Conservation (phyloP, 2,888 invertebrate genomes). For the Creontiades dilutus region DNA sequence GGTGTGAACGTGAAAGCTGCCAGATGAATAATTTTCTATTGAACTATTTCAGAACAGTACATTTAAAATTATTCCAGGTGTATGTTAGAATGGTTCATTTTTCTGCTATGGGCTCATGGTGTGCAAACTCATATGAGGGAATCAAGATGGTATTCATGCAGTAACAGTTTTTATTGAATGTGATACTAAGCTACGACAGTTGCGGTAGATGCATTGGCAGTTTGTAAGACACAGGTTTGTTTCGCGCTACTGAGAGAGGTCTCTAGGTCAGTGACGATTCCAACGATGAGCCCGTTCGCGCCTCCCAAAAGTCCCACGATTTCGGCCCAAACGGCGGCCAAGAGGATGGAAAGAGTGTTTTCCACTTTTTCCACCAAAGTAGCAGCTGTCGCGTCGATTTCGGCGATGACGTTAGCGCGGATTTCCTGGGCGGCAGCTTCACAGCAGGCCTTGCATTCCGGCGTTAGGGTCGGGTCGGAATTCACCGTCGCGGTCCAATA, state of each 20-base stretch:
- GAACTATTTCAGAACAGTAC: no score
- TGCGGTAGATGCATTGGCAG: not conserved
- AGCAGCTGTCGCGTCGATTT: not conserved
- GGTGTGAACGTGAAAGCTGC: no score
- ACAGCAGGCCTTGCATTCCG: slow-evolving; percentile 13
- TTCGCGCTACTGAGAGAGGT: not conserved
- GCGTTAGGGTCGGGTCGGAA: not conserved
- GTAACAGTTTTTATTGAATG: no score
- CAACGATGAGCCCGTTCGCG: not conserved
- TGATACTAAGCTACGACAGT: not conserved
- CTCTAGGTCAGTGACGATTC: not conserved
- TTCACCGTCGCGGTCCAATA: not conserved
- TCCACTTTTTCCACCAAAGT: not conserved
- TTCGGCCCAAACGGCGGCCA: not conserved
- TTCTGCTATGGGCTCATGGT: no score
- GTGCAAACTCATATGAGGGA: no score
- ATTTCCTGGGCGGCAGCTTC: not conserved
- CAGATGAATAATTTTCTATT: no score
- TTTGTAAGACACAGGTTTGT: not conserved
- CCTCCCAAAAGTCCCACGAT: not conserved
- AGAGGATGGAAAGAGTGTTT: not conserved
- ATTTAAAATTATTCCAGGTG: no score
- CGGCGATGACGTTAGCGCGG: not conserved
- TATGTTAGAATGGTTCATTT: no score
- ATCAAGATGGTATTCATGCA: no score